phyloP scores from a whole-genome alignment of 2,113 vertebrate species.

The Aviceda subcristata region DNA sequence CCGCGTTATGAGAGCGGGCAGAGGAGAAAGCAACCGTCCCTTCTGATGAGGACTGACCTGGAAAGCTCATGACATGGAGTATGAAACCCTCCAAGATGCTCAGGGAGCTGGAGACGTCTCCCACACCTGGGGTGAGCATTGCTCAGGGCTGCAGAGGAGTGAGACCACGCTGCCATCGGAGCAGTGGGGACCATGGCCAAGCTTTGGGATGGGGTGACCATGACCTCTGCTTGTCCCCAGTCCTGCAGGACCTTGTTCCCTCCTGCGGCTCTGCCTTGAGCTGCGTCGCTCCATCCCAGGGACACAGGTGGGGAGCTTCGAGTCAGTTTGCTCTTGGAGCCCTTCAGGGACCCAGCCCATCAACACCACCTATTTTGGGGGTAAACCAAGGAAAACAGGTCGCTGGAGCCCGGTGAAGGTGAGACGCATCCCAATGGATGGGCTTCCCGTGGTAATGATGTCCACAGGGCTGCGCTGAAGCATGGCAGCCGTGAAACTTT shows the following conservation, averaged over 20 bases:
- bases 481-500: background rate
- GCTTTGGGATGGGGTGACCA: background rate
- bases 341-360: background rate
- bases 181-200: rapidly evolving
- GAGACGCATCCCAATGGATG: rapidly evolving
- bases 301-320: rapidly evolving
- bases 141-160: rapidly evolving
- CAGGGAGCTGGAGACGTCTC: background rate
- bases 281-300: rapidly evolving
- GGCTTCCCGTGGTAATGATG: rapidly evolving
- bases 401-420: background rate
- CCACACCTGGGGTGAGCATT: rapidly evolving
- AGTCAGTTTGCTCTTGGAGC: background rate
- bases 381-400: background rate
- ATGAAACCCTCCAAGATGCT: background rate
- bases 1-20: background rate
- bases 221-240: background rate
- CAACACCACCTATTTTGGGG: background rate
- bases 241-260: background rate
- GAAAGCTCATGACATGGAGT: constrained; percentile 28
- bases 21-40: background rate
- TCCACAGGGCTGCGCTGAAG: background rate
- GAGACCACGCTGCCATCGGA: rapidly evolving
- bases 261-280: background rate
- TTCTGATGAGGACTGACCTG: constrained; percentile 37